Percentiles rank a stretch among this genome's conserved stretches.
Evolutionary conservation across 2,113 vertebrate genomes (phyloP).

Genomic region (Melanerpes formicivorus): DNA sequence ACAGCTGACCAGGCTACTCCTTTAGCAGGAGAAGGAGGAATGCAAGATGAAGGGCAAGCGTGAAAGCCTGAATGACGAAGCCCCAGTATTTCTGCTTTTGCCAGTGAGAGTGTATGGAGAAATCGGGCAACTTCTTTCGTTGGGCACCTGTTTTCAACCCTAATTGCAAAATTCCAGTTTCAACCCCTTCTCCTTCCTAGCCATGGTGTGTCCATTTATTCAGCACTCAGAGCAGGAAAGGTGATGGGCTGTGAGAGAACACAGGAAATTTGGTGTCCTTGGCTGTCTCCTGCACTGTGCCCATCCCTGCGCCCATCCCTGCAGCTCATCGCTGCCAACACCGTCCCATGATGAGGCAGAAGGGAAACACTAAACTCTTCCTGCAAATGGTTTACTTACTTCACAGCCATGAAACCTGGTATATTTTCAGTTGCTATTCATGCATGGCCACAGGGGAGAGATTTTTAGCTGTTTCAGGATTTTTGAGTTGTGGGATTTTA

Average conservation of each 20-base stretch:
- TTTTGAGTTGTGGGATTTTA: neutral
- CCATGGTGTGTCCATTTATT: rapidly evolving
- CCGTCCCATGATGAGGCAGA: neutral
- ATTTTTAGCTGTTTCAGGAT: neutral
- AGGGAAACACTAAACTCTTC: neutral
- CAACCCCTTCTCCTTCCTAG: neutral
- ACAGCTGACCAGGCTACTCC: neutral
- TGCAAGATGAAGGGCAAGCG: rapidly evolving
- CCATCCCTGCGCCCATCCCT: neutral
- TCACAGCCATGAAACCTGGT: neutral
- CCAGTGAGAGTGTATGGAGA: neutral
- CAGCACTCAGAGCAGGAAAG: neutral
- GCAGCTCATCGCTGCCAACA: neutral
- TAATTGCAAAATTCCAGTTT: neutral
- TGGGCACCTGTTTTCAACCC: neutral
- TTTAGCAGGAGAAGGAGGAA: neutral
- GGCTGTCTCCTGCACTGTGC: neutral
- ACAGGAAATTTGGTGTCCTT: neutral
- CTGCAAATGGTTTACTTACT: neutral
- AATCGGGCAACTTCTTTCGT: neutral
- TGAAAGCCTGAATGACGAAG: neutral
- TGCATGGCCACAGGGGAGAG: neutral
- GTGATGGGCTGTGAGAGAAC: neutral
- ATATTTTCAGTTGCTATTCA: neutral
- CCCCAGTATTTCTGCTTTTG: neutral